Evolutionary conservation across 2,888 invertebrate genomes (phyloP), one percentile per base, ranked within the genome.

Genomic region (Spisula subtruncata): DNA sequence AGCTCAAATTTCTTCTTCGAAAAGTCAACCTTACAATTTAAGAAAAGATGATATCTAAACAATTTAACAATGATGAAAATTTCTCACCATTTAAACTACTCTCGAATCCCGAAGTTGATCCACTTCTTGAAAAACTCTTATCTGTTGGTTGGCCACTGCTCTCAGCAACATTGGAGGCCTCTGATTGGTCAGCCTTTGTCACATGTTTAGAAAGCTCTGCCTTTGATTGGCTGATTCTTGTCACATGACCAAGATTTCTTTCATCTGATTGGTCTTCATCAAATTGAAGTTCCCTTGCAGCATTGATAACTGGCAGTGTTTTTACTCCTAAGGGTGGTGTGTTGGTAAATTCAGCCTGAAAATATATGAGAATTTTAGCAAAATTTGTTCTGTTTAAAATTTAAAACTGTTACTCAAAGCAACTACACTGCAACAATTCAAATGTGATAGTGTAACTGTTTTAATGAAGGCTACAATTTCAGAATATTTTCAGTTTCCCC

Each of bases 321-420:
- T 93, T 93, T 16, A 93, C 92, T 10, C 94, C 93, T 46, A 91
- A 71, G 2, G 96, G 95, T 2, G 96, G 96, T 12, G 95, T 94
- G 25, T 93, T 90, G 0, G 95, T 95, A 88, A 96, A 95, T 83
- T 95, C 95, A 1, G 94, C 93, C 75, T 75, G 60, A 66, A 66
- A 66, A 56, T 20, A 20, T 18, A 56, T 18, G 20, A 2, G 20
- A 54, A 18, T 8, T 54, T 54, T 54, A 20, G 41, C 41, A 41
- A 41, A 41, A 41, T 5, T 41, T 41, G 2, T 41, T 41, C 8
- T 5, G 41, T 41, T 41, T 41, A 8, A 2, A 41, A 41, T 41
- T 41, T 41, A 5, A 8, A 41, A 41, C n/a, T n/a, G n/a, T n/a
- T n/a, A n/a, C n/a, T n/a, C n/a, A n/a, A n/a, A n/a, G n/a, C n/a